Conservation (phyloP, 2,113 vertebrate genomes). For the Vidua macroura region DNA sequence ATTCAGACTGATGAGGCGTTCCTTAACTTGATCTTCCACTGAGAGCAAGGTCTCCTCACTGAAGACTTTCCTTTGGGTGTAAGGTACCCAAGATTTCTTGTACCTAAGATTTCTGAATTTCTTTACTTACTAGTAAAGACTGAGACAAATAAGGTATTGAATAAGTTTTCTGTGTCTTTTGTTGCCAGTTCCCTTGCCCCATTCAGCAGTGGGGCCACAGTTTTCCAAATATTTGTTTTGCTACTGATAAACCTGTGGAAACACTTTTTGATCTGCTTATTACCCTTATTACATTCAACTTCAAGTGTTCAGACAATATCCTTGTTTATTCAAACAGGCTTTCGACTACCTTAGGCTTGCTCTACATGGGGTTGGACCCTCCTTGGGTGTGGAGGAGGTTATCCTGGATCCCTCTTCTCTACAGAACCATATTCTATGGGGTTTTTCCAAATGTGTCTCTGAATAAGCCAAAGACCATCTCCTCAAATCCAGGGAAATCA, state of each 20-base stretch:
- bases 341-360: neutral
- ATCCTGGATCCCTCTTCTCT: neutral
- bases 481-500: neutral
- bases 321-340: neutral
- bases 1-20: neutral
- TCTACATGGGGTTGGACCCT: neutral
- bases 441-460: neutral
- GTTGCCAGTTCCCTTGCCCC: neutral
- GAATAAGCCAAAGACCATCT: neutral
- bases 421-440: neutral
- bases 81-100: neutral
- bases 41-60: neutral
- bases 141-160: neutral
- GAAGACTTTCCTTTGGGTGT: neutral
- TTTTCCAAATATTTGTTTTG: neutral
- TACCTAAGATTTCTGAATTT: neutral
- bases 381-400: neutral
- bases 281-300: neutral
- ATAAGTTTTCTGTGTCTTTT: neutral
- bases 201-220: neutral
- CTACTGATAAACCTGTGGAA: neutral
- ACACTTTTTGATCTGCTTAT: neutral
- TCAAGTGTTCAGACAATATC: neutral
- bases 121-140: neutral
- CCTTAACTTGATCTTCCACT: neutral